A percentile compares a stretch with the other conserved stretches of the same genome.
phyloP scores from a whole-genome alignment of 2,888 invertebrate genomes.

The Schizotus pectinicornis region DNA sequence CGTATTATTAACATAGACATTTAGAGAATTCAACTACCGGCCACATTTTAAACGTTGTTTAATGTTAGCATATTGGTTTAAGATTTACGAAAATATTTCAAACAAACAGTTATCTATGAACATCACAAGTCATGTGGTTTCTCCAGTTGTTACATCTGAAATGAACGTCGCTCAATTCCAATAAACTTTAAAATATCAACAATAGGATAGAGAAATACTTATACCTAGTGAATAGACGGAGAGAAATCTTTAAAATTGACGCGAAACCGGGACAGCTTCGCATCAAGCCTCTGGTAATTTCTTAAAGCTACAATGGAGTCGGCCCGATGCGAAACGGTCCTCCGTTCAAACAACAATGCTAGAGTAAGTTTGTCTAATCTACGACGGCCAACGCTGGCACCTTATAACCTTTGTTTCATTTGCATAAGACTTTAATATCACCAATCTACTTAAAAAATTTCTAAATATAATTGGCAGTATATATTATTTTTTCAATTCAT shows the following conservation, averaged over 20 bases:
- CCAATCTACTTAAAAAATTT: slow-evolving; percentile 55
- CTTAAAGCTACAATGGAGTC: slow-evolving; percentile 20
- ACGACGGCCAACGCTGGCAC: slow-evolving; percentile 15
- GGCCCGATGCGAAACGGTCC: slow-evolving; percentile 17
- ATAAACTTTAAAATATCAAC: slow-evolving; percentile 59
- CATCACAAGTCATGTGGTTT: slow-evolving; percentile 49
- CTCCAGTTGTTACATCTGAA: slow-evolving; percentile 36
- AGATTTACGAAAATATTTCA: slow-evolving; percentile 50
- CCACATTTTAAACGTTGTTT: slow-evolving; percentile 25
- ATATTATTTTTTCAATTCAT: slow-evolving; percentile 42
- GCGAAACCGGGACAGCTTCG: slow-evolving; percentile 43
- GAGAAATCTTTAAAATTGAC: slow-evolving; percentile 56
- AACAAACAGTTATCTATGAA: slow-evolving; percentile 43
- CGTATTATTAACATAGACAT: slow-evolving; percentile 26
- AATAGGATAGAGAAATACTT: slow-evolving; percentile 54
- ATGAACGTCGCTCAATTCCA: slow-evolving; percentile 46
- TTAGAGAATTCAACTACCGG: slow-evolving; percentile 27
- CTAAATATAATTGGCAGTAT: slow-evolving; percentile 57
- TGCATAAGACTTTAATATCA: slow-evolving; percentile 61
- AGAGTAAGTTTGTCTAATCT: slow-evolving; percentile 21
- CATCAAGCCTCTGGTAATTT: slow-evolving; percentile 25
- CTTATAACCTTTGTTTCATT: slow-evolving; percentile 41
- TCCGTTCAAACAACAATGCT: slow-evolving; percentile 25
- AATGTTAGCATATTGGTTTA: slow-evolving; percentile 26
- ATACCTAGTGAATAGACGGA: slow-evolving; percentile 53